Evolutionary conservation across 1,140 invertebrate genomes (phyloP), one percentile per base, ranked within the genome.

Genomic region (Macrocentrus cingulum): DNA sequence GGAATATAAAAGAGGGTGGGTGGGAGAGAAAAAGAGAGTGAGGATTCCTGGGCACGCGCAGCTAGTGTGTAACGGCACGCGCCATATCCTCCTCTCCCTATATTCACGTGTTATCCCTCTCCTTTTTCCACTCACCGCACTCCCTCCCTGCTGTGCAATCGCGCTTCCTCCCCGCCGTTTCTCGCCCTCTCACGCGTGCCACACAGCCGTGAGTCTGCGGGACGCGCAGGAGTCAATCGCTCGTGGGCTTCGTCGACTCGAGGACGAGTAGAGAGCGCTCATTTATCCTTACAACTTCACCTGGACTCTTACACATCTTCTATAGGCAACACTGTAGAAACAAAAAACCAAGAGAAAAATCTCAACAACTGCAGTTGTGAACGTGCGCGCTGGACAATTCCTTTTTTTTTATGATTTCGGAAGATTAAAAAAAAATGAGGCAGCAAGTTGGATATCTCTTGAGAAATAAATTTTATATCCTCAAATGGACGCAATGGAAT

Each of bases 11-110:
- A 56, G 45, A 6, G 56, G 45, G 29, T 19, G 37, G 23, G 36
- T 48, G 50, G 34, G 32, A 54, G 32, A 45, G 55, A 61, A 57
- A n/a, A 58, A 53, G 16, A 60, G 55, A 36, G 61, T 56, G 58
- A 62, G 69, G 70, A 70, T 75, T 71, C 69, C 70, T 70, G 73
- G 72, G 74, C 76, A 79, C 76, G 76, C 74, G 75, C 76, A 75
- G 74, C 71, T 62, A 66, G 66, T 66, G 69, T 72, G 69, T 72
- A 72, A 69, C 75, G 76, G 76, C 76, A 76, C 75, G 75, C 75
- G 75, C 75, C 76, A 69, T n/a, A n/a, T 68, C 66, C 68, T 64
- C 63, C 59, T 59, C 66, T 65, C 60, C 56, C 54, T 62, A n/a
- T n/a, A n/a, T 39, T 62, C 48, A 45, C 25, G 39, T 52, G 49